Percentiles rank a stretch among this genome's conserved stretches.
Evolutionary conservation across 2,113 vertebrate genomes (phyloP).

Genomic region (Saccopteryx leptura): DNA sequence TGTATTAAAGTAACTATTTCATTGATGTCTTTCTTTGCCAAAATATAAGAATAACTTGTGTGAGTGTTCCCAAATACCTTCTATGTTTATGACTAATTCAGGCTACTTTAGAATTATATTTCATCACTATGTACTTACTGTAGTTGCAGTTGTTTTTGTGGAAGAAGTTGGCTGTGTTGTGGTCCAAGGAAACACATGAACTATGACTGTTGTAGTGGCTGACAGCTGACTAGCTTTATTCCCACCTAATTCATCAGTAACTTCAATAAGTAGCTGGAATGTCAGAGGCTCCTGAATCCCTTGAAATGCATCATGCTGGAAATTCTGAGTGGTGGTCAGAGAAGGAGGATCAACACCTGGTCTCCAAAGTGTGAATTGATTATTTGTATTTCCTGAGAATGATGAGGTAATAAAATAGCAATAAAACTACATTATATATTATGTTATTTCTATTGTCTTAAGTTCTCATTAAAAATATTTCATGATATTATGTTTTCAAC

Average conservation of each 20-base stretch:
- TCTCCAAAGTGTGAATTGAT: slow-evolving; percentile 81
- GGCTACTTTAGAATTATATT: slow-evolving; percentile 22
- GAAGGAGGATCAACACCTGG: slow-evolving; percentile 57
- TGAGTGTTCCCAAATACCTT: slow-evolving; percentile 34
- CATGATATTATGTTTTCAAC: background rate
- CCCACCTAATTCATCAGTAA: slow-evolving; percentile 83
- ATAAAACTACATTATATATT: slow-evolving; percentile 24
- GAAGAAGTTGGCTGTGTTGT: slow-evolving; percentile 47
- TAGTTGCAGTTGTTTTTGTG: slow-evolving; percentile 24
- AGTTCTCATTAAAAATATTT: slow-evolving; percentile 8
- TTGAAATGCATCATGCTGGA: slow-evolving; percentile 79
- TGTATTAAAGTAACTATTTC: slow-evolving; percentile 36
- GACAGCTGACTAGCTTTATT: slow-evolving; percentile 78
- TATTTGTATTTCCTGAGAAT: slow-evolving; percentile 83
- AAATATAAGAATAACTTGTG: slow-evolving; percentile 32
- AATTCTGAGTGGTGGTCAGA: slow-evolving; percentile 77
- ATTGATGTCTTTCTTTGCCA: slow-evolving; percentile 48
- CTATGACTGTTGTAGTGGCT: slow-evolving; percentile 69
- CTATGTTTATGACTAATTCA: slow-evolving; percentile 55
- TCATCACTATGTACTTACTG: slow-evolving; percentile 64
- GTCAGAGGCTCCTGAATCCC: slow-evolving; percentile 55
- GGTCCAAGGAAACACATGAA: slow-evolving; percentile 74
- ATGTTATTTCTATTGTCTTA: slow-evolving; percentile 29
- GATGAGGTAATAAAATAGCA: slow-evolving; percentile 72
- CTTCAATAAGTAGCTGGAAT: slow-evolving; percentile 83